These are phyloP conservation scores for Myrmecobius fasciatus DNA, from an alignment of 2,113 vertebrate genomes.

Conservation along the genomic window DNA sequence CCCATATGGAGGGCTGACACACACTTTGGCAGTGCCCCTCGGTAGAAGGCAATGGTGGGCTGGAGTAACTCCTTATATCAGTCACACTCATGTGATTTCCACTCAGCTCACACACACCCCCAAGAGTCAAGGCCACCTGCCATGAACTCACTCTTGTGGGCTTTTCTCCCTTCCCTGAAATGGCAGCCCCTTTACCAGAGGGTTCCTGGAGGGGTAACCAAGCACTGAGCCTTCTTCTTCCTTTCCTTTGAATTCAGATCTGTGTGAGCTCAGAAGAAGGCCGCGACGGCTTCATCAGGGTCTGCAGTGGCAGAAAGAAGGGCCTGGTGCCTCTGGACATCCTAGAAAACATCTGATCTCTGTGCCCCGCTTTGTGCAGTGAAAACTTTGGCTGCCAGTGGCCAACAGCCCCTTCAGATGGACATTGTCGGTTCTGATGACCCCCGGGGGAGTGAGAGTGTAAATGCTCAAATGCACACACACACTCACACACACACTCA, in stretches of 20 bases:
- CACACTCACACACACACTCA: background rate
- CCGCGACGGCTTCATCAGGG: constrained; percentile 92
- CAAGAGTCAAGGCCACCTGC: background rate
- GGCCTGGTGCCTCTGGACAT: constrained; percentile 93
- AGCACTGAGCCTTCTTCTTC: constrained; percentile 8
- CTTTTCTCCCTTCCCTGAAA: background rate
- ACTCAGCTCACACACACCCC: background rate
- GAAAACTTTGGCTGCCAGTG: constrained; percentile 73
- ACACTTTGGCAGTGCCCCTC: background rate
- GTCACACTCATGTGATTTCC: background rate
- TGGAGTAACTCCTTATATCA: background rate
- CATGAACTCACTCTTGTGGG: background rate
- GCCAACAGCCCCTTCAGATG: constrained; percentile 81
- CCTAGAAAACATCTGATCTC: constrained; percentile 93
- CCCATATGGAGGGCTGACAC: background rate
- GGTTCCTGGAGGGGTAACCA: background rate
- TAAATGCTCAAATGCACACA: background rate
- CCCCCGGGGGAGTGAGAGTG: constrained; percentile 76
- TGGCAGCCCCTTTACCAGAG: background rate
- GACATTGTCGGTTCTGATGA: constrained; percentile 57
- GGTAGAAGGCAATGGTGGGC: background rate
- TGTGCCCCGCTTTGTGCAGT: constrained; percentile 61
- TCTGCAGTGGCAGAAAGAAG: constrained; percentile 94
- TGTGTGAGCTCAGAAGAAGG: constrained; percentile 93
- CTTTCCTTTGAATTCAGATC: constrained; percentile 86